Evolutionary conservation across 2,113 vertebrate species (phyloP).

Genomic region (Hippocampus zosterae): DNA sequence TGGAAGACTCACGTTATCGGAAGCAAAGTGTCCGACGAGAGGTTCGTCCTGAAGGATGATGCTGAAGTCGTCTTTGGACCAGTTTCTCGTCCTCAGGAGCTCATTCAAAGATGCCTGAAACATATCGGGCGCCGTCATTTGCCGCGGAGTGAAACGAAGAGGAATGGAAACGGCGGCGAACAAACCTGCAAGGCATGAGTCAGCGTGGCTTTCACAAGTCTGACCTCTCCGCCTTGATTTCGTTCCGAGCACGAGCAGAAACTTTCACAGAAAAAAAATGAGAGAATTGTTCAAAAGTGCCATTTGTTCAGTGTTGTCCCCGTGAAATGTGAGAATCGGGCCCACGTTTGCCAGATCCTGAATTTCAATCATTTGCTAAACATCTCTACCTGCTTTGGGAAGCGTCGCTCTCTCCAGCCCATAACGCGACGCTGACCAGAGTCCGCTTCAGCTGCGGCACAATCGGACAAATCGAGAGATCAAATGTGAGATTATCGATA

Average conservation of each 20-base stretch:
- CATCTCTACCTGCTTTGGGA: slow-evolving; percentile 44
- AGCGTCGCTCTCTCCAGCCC: slow-evolving; percentile 44
- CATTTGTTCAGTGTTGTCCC: too few species aligned
- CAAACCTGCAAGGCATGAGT: slow-evolving; percentile 60
- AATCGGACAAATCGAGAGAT: neutral
- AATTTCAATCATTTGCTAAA: neutral
- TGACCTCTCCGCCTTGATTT: slow-evolving; percentile 34
- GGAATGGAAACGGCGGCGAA: neutral
- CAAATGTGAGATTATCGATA: too few species aligned
- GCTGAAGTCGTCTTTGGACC: slow-evolving; percentile 77
- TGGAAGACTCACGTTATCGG: slow-evolving; percentile 40
- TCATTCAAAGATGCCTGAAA: slow-evolving; percentile 56
- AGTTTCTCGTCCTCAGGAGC: slow-evolving; percentile 53
- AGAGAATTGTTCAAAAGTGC: too few species aligned
- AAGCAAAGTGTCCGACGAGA: slow-evolving; percentile 30
- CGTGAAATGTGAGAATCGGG: too few species aligned
- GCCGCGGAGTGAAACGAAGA: neutral
- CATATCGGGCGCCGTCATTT: neutral
- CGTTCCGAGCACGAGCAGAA: slow-evolving; percentile 36
- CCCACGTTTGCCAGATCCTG: neutral
- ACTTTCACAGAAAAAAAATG: slow-evolving; percentile 26
- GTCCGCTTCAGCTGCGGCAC: slow-evolving; percentile 52
- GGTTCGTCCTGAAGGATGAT: slow-evolving; percentile 73
- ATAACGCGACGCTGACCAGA: slow-evolving; percentile 66
- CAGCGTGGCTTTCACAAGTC: slow-evolving; percentile 42